Evolutionary conservation across 2,113 vertebrate genomes (phyloP).

Genomic region (Myiagra hebetior): DNA sequence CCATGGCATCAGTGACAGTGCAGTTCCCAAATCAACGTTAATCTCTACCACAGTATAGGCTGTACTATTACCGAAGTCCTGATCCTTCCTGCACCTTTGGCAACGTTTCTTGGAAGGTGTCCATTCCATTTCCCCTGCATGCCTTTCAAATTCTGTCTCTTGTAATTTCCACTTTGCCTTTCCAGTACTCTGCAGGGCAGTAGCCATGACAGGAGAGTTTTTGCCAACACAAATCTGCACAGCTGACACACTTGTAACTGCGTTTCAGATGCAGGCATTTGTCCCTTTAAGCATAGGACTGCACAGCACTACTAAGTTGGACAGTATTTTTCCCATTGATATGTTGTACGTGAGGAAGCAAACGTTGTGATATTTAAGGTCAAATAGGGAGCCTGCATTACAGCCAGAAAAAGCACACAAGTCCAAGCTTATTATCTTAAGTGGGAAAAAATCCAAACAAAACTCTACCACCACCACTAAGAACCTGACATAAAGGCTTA

Average conservation of each 20-base stretch:
- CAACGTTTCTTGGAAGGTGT: neutral
- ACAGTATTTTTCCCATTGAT: neutral
- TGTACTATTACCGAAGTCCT: neutral
- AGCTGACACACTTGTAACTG: neutral
- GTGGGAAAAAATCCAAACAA: neutral
- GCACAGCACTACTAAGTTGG: neutral
- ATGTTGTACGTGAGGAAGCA: neutral
- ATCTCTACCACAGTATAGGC: neutral
- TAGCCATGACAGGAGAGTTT: neutral
- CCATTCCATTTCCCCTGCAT: neutral
- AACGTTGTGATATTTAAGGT: neutral
- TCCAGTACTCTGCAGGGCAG: neutral
- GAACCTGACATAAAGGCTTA: neutral
- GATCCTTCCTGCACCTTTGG: neutral
- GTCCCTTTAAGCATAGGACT: neutral
- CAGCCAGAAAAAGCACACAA: neutral
- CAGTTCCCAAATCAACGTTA: neutral
- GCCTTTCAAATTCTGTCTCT: neutral
- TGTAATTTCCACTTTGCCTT: neutral
- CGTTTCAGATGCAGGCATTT: neutral
- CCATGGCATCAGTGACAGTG: neutral
- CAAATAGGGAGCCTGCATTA: neutral
- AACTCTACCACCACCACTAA: neutral
- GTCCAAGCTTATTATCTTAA: neutral
- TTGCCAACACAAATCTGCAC: neutral